A percentile compares a stretch with the other conserved stretches of the same genome.
Evolutionary conservation across 1,140 invertebrate genomes (phyloP).

Genomic region (Hesperophylax magnus): DNA sequence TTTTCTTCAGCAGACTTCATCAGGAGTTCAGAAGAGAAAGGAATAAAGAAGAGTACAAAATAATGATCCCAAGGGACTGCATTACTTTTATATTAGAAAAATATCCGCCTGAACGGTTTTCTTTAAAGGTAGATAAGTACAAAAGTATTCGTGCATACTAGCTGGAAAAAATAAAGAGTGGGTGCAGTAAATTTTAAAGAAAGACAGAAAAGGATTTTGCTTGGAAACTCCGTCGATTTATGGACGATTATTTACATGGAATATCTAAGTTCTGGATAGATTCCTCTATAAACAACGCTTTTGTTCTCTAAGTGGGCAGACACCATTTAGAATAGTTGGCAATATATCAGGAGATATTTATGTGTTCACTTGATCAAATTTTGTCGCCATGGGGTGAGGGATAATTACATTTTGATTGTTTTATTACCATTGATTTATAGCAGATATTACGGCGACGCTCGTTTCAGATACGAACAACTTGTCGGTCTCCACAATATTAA

Average conservation of each 20-base stretch:
- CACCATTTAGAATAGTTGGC: slow-evolving; percentile 1
- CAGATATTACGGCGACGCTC: background rate
- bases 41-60: slow-evolving; percentile 39
- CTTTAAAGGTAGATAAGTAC: slow-evolving; percentile 12
- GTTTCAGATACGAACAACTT: background rate
- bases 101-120: slow-evolving; percentile 38
- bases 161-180: slow-evolving; percentile 1
- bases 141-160: background rate
- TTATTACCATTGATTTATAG: slow-evolving; percentile 10
- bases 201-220: slow-evolving; percentile 53
- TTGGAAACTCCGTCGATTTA: slow-evolving; percentile 54
- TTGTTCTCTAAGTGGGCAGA: slow-evolving; percentile 41
- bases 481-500: background rate
- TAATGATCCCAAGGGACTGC: slow-evolving; percentile 54
- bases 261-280: slow-evolving; percentile 38
- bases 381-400: background rate
- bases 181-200: slow-evolving; percentile 53
- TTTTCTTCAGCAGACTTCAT: slow-evolving; percentile 50
- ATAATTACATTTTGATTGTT: background rate
- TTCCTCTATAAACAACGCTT: slow-evolving; percentile 35
- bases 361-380: slow-evolving; percentile 25
- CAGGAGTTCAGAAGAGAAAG: slow-evolving; percentile 44
- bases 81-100: slow-evolving; percentile 54
- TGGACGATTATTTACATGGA: slow-evolving; percentile 51
- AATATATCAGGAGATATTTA: slow-evolving; percentile 27